A percentile compares a stretch with the other conserved stretches of the same genome.
These are phyloP conservation scores for Aphidius gifuensis DNA, from an alignment of 1,140 invertebrate species.

Conservation along the genomic window DNA sequence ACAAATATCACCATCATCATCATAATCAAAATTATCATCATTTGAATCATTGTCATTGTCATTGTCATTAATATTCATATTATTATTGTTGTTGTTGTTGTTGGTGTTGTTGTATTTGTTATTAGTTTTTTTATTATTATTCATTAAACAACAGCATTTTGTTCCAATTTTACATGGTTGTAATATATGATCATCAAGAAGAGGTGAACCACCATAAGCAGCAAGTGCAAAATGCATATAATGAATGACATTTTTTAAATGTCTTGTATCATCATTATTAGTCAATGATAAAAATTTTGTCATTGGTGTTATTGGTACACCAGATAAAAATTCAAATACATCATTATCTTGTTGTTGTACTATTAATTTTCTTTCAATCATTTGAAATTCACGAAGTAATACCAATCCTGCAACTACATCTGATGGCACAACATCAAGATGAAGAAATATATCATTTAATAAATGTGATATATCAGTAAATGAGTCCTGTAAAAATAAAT, in stretches of 20 bases:
- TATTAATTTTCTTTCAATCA: conserved; percentile 73
- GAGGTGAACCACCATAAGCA: conserved; percentile 90
- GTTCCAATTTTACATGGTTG: conserved; percentile 73
- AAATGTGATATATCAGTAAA: conserved; percentile 83
- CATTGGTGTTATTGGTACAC: conserved; percentile 77
- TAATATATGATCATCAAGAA: conserved; percentile 71
- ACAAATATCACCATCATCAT: conserved; percentile 62
- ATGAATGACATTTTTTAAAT: conserved; percentile 76
- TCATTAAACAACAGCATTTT: conserved; percentile 49
- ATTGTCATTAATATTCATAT: conserved; percentile 25
- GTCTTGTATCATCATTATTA: conserved; percentile 70
- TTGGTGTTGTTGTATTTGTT: too few relatives aligned
- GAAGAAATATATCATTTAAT: conserved; percentile 85
- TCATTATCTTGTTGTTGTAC: conserved; percentile 79
- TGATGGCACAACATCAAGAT: conserved; percentile 88
- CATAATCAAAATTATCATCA: conserved; percentile 23
- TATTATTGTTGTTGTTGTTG: background rate
- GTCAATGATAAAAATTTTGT: conserved; percentile 83
- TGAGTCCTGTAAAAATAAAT: conserved; percentile 61
- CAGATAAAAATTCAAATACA: conserved; percentile 85
- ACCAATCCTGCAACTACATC: conserved; percentile 86
- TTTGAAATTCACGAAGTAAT: conserved; percentile 80
- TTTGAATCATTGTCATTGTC: conserved; percentile 53
- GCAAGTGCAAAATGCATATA: conserved; percentile 86
- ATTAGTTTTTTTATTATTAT: too few relatives aligned